Conservation (phyloP, 2,888 invertebrate genomes). For the Eucera pruinosa region DNA sequence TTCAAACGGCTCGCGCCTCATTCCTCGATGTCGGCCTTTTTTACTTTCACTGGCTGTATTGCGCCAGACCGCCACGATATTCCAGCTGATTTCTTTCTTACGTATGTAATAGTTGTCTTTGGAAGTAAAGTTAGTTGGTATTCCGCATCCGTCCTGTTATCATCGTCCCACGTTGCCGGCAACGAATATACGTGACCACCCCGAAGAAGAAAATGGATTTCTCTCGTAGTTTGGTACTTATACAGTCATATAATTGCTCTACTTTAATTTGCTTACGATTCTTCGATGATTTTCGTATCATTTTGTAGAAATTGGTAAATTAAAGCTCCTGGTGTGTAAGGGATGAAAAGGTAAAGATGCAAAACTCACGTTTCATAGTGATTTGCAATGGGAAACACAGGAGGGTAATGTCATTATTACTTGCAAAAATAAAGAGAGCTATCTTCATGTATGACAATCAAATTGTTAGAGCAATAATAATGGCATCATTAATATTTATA, state of each 20-base stretch:
- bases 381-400: neutral
- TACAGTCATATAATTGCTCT: neutral
- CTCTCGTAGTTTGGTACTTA: constrained; percentile 45
- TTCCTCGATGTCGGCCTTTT: constrained; percentile 40
- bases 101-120: constrained; percentile 24
- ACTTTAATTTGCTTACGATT: neutral
- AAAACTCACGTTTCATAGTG: neutral
- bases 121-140: constrained; percentile 54
- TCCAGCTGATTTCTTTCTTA: constrained; percentile 48
- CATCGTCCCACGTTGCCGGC: constrained; percentile 13
- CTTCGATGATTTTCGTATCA: neutral
- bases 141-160: constrained; percentile 43
- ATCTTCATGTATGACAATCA: neutral
- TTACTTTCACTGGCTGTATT: constrained; percentile 68
- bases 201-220: constrained; percentile 41
- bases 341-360: neutral
- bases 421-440: neutral
- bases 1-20: constrained; percentile 57
- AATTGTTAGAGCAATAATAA: neutral
- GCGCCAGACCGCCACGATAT: constrained; percentile 48
- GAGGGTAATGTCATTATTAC: neutral
- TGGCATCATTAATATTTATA: neutral
- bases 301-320: neutral
- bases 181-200: constrained; percentile 11
- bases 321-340: neutral